phyloP scores from a whole-genome alignment of 2,113 vertebrate species.

The Pungitius pungitius region DNA sequence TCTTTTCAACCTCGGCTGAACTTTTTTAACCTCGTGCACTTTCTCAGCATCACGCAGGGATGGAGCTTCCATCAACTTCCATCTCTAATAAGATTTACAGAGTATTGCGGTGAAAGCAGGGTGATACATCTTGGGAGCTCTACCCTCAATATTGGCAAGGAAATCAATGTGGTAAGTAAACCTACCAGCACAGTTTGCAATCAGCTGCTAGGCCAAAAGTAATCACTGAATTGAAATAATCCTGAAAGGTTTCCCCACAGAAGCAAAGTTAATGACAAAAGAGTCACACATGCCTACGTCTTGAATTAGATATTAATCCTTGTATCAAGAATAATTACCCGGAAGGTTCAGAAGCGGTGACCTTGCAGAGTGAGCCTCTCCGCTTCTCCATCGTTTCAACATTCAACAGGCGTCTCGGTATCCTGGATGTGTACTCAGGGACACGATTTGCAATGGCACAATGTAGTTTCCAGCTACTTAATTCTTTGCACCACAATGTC shows the following conservation, averaged over 20 bases:
- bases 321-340: slow-evolving; percentile 88
- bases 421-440: slow-evolving; percentile 23
- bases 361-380: slow-evolving; percentile 59
- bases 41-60: slow-evolving; percentile 48
- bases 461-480: slow-evolving; percentile 2
- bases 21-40: slow-evolving; percentile 61
- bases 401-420: slow-evolving; percentile 39
- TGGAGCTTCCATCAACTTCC: slow-evolving; percentile 73
- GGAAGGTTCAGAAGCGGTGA: slow-evolving; percentile 74
- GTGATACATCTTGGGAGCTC: slow-evolving; percentile 83
- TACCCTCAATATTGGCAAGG: slow-evolving; percentile 85
- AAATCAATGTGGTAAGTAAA: slow-evolving; percentile 92
- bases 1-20: slow-evolving; percentile 40
- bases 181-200: slow-evolving; percentile 80
- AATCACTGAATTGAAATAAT: slow-evolving; percentile 88
- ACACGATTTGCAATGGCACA: slow-evolving; percentile 9
- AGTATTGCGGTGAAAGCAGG: slow-evolving; percentile 50
- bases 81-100: slow-evolving; percentile 86
- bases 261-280: slow-evolving; percentile 85
- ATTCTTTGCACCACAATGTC: slow-evolving; percentile 22
- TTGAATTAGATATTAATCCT: slow-evolving; percentile 87
- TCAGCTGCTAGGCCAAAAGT: slow-evolving; percentile 84
- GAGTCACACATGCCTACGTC: slow-evolving; percentile 76
- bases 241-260: slow-evolving; percentile 73
- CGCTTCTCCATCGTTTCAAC: slow-evolving; percentile 17